A percentile compares a stretch with the other conserved stretches of the same genome.
Evolutionary conservation across 2,888 invertebrate species (phyloP).

Genomic region (Bedellia somnulentella): DNA sequence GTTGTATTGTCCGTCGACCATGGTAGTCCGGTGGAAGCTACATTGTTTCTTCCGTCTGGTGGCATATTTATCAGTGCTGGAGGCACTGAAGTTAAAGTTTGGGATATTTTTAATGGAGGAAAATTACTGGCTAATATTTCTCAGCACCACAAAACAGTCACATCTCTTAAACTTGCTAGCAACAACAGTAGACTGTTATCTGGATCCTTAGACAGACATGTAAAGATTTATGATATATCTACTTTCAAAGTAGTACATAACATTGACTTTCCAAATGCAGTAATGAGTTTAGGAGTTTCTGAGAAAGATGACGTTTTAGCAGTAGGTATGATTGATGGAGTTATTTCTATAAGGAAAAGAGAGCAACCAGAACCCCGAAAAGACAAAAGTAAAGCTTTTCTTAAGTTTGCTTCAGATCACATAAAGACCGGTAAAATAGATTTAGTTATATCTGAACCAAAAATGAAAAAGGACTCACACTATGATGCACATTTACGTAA

Average conservation of each 20-base stretch:
- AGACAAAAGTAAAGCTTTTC: constrained; percentile 27
- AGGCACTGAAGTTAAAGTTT: constrained; percentile 87
- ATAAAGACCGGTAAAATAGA: constrained; percentile 39
- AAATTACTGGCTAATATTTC: constrained; percentile 80
- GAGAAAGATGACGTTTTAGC: constrained; percentile 80
- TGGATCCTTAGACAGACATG: constrained; percentile 89
- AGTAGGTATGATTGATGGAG: constrained; percentile 91
- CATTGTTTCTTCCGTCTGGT: constrained; percentile 86
- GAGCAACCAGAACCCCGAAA: constrained; percentile 56
- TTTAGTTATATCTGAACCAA: constrained; percentile 41
- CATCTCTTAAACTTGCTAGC: constrained; percentile 79
- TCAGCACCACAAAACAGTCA: constrained; percentile 95
- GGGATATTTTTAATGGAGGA: constrained; percentile 91
- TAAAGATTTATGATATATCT: constrained; percentile 88
- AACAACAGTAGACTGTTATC: constrained; percentile 83
- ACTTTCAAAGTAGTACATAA: constrained; percentile 88
- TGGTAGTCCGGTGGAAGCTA: constrained; percentile 86
- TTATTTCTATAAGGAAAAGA: constrained; percentile 82
- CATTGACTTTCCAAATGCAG: constrained; percentile 86
- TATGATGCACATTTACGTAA: constrained; percentile 74
- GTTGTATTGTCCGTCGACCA: constrained; percentile 78
- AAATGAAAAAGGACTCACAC: constrained; percentile 41
- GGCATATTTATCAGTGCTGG: constrained; percentile 91
- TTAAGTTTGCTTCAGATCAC: constrained; percentile 59
- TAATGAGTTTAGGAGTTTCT: constrained; percentile 81